A percentile compares a stretch with the other conserved stretches of the same genome.
Evolutionary conservation across 1,140 invertebrate species (phyloP).

Genomic region (Drosophila sp.): DNA sequence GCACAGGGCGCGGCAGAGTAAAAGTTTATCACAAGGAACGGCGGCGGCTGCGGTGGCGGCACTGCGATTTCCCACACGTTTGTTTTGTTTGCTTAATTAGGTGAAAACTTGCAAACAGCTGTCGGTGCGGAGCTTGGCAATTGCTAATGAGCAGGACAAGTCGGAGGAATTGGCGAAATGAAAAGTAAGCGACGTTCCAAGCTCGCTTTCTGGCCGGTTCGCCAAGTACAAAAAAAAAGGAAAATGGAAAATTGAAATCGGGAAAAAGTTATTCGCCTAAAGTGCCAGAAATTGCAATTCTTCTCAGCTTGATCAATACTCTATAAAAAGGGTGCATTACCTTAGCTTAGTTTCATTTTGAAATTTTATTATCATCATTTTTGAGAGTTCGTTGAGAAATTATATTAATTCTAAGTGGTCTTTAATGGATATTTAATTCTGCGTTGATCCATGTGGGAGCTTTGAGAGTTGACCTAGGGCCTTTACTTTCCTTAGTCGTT

Average conservation of each 20-base stretch:
- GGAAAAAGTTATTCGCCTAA: constrained; percentile 60
- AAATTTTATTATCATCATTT: too few relatives aligned
- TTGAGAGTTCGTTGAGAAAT: too few relatives aligned
- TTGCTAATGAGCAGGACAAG: constrained; percentile 79
- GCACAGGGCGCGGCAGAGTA: constrained; percentile 45
- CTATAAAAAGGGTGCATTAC: constrained; percentile 19
- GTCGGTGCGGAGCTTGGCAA: constrained; percentile 59
- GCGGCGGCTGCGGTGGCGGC: background rate
- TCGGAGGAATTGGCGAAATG: constrained; percentile 69
- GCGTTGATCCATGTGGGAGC: too few relatives aligned
- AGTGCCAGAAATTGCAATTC: constrained; percentile 67
- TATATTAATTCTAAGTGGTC: too few relatives aligned
- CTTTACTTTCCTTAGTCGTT: too few relatives aligned
- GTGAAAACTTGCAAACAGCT: constrained; percentile 77
- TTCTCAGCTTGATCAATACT: constrained; percentile 44
- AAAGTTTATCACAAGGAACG: constrained; percentile 46
- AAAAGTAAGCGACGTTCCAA: constrained; percentile 63
- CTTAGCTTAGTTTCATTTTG: background rate
- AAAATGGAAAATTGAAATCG: constrained; percentile 42
- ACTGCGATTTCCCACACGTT: constrained; percentile 72
- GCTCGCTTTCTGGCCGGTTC: constrained; percentile 58
- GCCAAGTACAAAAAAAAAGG: constrained; percentile 8
- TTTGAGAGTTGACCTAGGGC: too few relatives aligned
- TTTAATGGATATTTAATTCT: too few relatives aligned
- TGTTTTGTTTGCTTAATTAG: constrained; percentile 80